Conservation (phyloP, 1,140 invertebrate genomes). For the Cotesia typhae region DNA sequence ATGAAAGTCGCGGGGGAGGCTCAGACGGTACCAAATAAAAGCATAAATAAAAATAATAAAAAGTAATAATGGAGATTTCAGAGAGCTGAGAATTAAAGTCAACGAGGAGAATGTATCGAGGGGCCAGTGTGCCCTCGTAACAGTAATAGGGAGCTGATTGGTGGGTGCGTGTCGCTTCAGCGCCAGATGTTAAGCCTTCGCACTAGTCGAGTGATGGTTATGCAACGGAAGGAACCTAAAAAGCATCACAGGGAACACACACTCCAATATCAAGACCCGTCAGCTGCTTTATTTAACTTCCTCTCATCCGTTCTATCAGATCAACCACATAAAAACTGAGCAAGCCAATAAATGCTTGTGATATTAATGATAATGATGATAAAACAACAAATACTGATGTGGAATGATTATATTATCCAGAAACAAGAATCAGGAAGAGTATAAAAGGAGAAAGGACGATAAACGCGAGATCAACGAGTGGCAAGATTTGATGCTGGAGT, state of each 20-base stretch:
- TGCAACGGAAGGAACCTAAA: constrained; percentile 5
- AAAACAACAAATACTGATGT: neutral
- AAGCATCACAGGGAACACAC: neutral
- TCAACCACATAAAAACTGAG: neutral
- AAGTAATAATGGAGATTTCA: neutral
- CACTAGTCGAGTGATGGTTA: constrained; percentile 9
- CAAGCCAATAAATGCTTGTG: neutral
- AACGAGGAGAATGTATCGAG: constrained; percentile 4
- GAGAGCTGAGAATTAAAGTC: neutral
- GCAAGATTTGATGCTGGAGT: no score
- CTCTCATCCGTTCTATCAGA: constrained; percentile 1
- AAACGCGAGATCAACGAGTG: no score
- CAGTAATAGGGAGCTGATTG: constrained; percentile 4
- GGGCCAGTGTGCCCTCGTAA: neutral
- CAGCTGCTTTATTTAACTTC: constrained; percentile 10
- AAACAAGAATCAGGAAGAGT: no score
- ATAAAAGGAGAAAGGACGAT: no score
- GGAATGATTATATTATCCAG: no score
- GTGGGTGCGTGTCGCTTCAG: constrained; percentile 46
- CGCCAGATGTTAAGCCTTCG: constrained; percentile 46
- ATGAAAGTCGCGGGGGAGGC: no score
- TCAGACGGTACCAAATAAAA: no score
- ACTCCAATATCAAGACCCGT: neutral
- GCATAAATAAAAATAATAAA: neutral
- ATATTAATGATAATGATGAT: neutral